Evolutionary conservation across 2,797 vertebrate genomes (phyloP).

Genomic region (Acanthopagrus latus): DNA sequence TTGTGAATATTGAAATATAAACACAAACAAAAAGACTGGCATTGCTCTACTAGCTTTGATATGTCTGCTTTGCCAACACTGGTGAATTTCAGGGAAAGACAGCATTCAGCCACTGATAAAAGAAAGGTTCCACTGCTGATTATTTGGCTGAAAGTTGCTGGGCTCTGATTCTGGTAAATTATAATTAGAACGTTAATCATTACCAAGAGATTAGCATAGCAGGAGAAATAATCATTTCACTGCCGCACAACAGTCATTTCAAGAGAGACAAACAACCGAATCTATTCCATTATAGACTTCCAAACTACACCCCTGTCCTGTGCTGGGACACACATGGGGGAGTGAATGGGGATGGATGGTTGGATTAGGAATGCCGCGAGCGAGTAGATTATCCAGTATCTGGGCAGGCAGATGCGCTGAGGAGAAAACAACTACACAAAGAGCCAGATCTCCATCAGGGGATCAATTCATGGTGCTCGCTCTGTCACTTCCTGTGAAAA

Average conservation of each 20-base stretch:
- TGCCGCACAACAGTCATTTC: slow-evolving; percentile 72
- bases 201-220: slow-evolving; percentile 77
- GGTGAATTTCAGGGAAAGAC: slow-evolving; percentile 43
- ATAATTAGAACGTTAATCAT: slow-evolving; percentile 81
- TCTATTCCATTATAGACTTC: slow-evolving; percentile 75
- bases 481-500: slow-evolving; percentile 84
- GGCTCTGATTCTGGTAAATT: slow-evolving; percentile 74
- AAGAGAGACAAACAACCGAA: slow-evolving; percentile 78
- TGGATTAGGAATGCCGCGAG: slow-evolving; percentile 84
- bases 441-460: slow-evolving; percentile 87
- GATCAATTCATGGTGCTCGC: slow-evolving; percentile 81
- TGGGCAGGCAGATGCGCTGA: slow-evolving; percentile 85
- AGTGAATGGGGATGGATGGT: slow-evolving; percentile 80
- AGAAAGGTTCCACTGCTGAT: slow-evolving; percentile 61
- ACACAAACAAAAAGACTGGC: slow-evolving; percentile 2
- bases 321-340: slow-evolving; percentile 76
- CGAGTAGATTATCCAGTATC: slow-evolving; percentile 86
- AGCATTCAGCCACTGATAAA: slow-evolving; percentile 53
- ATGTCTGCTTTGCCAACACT: slow-evolving; percentile 33
- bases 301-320: slow-evolving; percentile 78
- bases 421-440: slow-evolving; percentile 82
- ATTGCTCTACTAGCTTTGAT: slow-evolving; percentile 17
- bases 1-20: slow-evolving; percentile 17
- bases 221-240: slow-evolving; percentile 76
- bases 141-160: slow-evolving; percentile 69